phyloP scores from a whole-genome alignment of 2,888 invertebrate species.

The Rhingia campestris region DNA sequence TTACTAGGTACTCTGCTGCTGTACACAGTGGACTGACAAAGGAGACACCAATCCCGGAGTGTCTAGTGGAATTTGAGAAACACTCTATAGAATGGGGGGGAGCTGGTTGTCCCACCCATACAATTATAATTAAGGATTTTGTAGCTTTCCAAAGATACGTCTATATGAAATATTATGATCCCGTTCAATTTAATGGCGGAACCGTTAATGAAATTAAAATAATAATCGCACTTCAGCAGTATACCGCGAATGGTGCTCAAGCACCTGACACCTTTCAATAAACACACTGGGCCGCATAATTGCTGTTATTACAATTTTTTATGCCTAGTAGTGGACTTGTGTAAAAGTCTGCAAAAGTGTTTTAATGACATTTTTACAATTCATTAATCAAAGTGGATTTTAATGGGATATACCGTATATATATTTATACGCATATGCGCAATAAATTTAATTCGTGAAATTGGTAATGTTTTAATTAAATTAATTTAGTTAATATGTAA shows the following conservation, averaged over 20 bases:
- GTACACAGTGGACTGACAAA: conserved; percentile 3
- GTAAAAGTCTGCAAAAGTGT: not conserved
- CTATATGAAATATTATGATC: conserved; percentile 46
- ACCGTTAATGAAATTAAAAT: conserved; percentile 73
- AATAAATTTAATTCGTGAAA: too few relatives aligned
- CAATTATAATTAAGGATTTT: conserved; percentile 59
- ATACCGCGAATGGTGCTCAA: conserved; percentile 42
- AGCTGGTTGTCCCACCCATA: conserved; percentile 2
- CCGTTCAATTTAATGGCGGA: conserved; percentile 44
- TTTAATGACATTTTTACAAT: conserved; percentile 40
- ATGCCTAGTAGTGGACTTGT: conserved; percentile 19
- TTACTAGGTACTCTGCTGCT: conserved; percentile 17
- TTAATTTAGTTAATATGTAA: too few relatives aligned
- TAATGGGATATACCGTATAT: not conserved
- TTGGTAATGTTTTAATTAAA: too few relatives aligned
- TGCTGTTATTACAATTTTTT: conserved; percentile 38
- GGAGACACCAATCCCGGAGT: not conserved
- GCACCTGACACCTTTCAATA: conserved; percentile 70
- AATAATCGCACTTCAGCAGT: conserved; percentile 67
- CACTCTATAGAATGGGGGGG: conserved; percentile 27
- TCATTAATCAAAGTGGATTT: conserved; percentile 35
- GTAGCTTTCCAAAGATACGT: conserved; percentile 20
- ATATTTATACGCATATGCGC: too few relatives aligned
- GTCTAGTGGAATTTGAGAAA: conserved; percentile 50
- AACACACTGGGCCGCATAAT: conserved; percentile 30